phyloP scores from a whole-genome alignment of 2,113 vertebrate species.

The Neodontobutis hainanensis region DNA sequence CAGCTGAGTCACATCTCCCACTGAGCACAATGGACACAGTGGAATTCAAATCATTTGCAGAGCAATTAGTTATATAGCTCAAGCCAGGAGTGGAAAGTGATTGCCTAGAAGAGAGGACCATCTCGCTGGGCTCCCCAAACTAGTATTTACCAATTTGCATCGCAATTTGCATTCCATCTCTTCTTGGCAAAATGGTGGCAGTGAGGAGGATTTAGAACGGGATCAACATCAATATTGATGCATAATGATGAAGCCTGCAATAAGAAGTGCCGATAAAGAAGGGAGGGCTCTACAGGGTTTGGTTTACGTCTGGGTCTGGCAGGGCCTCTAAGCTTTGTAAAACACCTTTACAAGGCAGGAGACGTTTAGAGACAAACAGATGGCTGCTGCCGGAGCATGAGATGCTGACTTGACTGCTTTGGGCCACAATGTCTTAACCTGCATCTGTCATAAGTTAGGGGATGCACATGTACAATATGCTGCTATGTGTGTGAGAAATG shows the following conservation, averaged over 20 bases:
- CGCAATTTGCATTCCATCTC: constrained; percentile 53
- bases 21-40: constrained; percentile 35
- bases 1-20: constrained; percentile 38
- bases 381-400: constrained; percentile 45
- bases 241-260: constrained; percentile 53
- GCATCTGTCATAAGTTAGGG: constrained; percentile 25
- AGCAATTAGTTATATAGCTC: constrained; percentile 53
- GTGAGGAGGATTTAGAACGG: constrained; percentile 46
- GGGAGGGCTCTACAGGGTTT: constrained; percentile 25
- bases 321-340: constrained; percentile 36
- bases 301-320: constrained; percentile 38
- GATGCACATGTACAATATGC: constrained; percentile 1
- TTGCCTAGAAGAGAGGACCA: constrained; percentile 50
- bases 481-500: constrained; percentile 16
- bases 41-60: constrained; percentile 47
- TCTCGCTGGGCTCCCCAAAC: constrained; percentile 43
- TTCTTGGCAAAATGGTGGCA: constrained; percentile 45
- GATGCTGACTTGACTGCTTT: constrained; percentile 60
- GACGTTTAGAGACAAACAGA: constrained; percentile 60
- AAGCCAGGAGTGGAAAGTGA: constrained; percentile 45
- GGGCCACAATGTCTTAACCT: constrained; percentile 57
- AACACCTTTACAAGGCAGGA: constrained; percentile 50
- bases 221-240: constrained; percentile 53
- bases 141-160: constrained; percentile 65
- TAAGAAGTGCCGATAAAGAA: constrained; percentile 48